Conservation (phyloP, 2,888 invertebrate genomes). For the Syrphus vitripennis region DNA sequence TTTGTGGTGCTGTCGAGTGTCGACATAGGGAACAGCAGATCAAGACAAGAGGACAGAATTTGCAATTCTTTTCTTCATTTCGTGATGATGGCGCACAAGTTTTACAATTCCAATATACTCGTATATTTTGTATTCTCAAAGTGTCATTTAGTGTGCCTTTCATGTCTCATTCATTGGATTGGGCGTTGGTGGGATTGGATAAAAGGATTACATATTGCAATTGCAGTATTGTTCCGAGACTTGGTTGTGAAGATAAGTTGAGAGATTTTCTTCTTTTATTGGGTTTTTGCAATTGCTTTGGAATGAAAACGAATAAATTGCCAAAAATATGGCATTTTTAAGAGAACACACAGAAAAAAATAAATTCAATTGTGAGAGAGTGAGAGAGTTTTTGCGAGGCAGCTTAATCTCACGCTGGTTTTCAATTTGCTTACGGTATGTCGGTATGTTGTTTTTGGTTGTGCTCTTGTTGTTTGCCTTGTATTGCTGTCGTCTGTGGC, state of each 20-base stretch:
- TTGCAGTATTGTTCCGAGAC: background rate
- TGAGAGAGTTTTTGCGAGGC: constrained; percentile 8
- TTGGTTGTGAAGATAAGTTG: background rate
- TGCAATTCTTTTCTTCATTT: constrained; percentile 21
- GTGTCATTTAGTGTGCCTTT: constrained; percentile 1
- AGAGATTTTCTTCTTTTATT: background rate
- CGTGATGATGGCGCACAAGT: background rate
- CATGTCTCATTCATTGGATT: background rate
- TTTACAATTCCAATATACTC: constrained; percentile 5
- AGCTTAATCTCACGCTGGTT: constrained; percentile 53
- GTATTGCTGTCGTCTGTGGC: background rate
- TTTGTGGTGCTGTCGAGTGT: background rate
- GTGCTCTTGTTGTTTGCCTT: constrained; percentile 23
- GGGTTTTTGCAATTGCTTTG: background rate
- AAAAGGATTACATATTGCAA: background rate
- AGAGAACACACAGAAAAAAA: too few species aligned
- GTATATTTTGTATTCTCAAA: background rate
- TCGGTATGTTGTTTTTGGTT: constrained; percentile 17
- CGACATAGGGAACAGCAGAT: background rate
- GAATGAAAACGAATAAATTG: background rate
- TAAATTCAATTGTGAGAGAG: background rate
- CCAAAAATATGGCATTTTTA: constrained; percentile 42
- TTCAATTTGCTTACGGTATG: constrained; percentile 54
- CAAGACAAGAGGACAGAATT: constrained; percentile 11
- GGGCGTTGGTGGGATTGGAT: constrained; percentile 26